phyloP scores from a whole-genome alignment of 2,797 vertebrate genomes.

The Dipus sagitta region DNA sequence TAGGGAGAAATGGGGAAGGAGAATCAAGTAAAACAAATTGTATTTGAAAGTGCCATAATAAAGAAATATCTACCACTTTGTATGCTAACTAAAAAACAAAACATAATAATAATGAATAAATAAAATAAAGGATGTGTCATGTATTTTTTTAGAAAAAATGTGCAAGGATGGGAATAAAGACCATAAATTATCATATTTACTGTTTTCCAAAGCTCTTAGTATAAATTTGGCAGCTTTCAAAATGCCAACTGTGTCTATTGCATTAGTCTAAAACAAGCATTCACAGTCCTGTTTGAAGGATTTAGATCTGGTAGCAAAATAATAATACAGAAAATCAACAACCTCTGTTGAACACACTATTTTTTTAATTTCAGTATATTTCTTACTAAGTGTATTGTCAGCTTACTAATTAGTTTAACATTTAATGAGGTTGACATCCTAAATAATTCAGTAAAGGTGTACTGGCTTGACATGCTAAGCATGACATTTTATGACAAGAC shows the following conservation, averaged over 20 bases:
- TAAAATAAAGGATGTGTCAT: not conserved
- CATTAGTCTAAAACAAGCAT: slow-evolving; percentile 69
- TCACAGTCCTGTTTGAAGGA: slow-evolving; percentile 52
- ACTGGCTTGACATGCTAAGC: slow-evolving; percentile 54
- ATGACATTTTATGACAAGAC: slow-evolving; percentile 43
- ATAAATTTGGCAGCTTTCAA: slow-evolving; percentile 71
- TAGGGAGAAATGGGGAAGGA: no score
- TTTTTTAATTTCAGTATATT: slow-evolving; percentile 68
- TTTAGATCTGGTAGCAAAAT: slow-evolving; percentile 56
- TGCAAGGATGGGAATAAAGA: slow-evolving; percentile 29
- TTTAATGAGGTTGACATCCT: slow-evolving; percentile 72
- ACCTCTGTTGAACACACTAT: slow-evolving; percentile 42
- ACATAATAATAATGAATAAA: no score
- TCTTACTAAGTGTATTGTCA: slow-evolving; percentile 63
- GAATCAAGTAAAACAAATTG: no score
- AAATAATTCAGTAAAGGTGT: slow-evolving; percentile 70
- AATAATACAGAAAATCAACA: slow-evolving; percentile 41
- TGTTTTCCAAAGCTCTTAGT: slow-evolving; percentile 58
- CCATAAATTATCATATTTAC: slow-evolving; percentile 67
- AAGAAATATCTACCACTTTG: no score
- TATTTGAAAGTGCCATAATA: no score
- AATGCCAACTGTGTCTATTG: slow-evolving; percentile 69
- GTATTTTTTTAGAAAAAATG: slow-evolving; percentile 16
- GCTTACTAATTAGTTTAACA: slow-evolving; percentile 66
- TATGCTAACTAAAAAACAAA: no score